These are phyloP conservation scores for Neotoxoptera formosana DNA, from an alignment of 1,140 invertebrate genomes.

Conservation along the genomic window DNA sequence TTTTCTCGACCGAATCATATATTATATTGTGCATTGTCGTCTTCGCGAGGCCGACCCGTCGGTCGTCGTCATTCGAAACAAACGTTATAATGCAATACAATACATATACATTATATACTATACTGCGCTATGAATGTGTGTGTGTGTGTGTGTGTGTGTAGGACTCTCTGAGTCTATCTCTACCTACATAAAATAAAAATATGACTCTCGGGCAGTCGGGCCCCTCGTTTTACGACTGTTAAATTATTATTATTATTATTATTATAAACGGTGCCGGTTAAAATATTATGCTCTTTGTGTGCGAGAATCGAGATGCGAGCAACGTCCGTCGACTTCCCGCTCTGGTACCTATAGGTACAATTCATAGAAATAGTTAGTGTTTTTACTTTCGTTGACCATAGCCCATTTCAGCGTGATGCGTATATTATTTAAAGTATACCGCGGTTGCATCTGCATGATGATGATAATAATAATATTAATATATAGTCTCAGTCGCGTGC, in stretches of 20 bases:
- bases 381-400: not conserved
- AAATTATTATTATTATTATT: not conserved
- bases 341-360: no score
- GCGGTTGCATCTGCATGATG: no score
- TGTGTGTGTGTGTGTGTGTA: not conserved
- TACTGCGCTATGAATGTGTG: not conserved
- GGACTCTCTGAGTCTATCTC: not conserved
- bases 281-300: not conserved
- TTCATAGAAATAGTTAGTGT: not conserved
- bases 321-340: not conserved
- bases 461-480: no score
- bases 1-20: not conserved
- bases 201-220: not conserved
- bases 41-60: not conserved
- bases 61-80: slow-evolving; percentile 1
- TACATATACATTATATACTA: not conserved
- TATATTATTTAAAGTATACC: no score
- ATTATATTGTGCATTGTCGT: slow-evolving; percentile 41
- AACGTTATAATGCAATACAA: slow-evolving; percentile 27
- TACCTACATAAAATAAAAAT: slow-evolving; percentile 9
- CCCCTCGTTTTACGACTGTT: not conserved
- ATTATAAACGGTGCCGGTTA: not conserved
- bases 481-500: not conserved
- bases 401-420: not conserved
- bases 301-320: not conserved